Conservation (phyloP, 2,113 vertebrate species). For the Scatophagus argus region DNA sequence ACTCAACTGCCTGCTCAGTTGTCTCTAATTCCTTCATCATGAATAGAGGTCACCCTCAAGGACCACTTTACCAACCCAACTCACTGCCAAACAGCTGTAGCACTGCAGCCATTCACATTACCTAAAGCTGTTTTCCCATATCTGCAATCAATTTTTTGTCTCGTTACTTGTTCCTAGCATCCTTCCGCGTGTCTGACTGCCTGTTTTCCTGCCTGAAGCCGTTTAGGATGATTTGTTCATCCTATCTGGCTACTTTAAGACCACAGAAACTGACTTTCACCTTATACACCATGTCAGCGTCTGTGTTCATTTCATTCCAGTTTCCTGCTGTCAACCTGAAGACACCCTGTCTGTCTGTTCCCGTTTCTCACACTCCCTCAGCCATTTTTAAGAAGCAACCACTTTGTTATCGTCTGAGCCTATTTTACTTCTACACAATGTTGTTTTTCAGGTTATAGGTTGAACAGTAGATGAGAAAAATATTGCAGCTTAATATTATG, state of each 20-base stretch:
- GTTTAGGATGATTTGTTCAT: constrained; percentile 1
- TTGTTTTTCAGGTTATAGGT: constrained; percentile 14
- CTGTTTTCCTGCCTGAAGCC: neutral
- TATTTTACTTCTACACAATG: neutral
- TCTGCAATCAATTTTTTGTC: constrained; percentile 14
- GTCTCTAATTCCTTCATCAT: neutral
- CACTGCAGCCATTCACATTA: neutral
- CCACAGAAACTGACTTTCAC: neutral
- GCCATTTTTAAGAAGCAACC: neutral
- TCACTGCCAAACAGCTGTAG: constrained; percentile 1
- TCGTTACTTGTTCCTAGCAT: neutral
- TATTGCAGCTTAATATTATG: constrained; percentile 5
- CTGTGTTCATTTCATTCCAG: constrained; percentile 1
- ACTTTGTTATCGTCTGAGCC: neutral
- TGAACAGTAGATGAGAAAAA: constrained; percentile 2
- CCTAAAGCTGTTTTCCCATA: no score
- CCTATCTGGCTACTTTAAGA: neutral
- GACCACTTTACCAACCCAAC: neutral
- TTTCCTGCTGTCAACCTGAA: neutral
- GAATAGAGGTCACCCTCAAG: neutral
- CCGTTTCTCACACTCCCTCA: neutral
- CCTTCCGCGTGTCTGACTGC: neutral
- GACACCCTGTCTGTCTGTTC: neutral
- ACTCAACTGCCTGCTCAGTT: neutral
- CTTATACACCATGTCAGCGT: neutral